Conservation (phyloP, 2,888 invertebrate species). For the Entomobrya proxima region DNA sequence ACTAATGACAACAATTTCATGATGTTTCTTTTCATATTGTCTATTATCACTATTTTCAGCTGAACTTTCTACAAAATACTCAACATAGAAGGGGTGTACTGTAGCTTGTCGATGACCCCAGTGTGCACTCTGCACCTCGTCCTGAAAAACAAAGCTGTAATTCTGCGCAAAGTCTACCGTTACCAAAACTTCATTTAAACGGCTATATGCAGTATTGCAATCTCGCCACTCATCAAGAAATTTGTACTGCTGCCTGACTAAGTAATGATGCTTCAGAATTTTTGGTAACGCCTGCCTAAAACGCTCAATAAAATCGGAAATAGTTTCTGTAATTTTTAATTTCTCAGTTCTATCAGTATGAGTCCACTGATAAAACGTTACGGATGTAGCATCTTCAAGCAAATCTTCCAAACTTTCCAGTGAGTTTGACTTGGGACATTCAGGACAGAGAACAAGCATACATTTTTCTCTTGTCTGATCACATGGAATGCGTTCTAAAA, state of each 20-base stretch:
- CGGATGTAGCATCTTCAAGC: background rate
- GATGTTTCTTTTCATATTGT: too few relatives aligned
- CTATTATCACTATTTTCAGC: too few relatives aligned
- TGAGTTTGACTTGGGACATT: background rate
- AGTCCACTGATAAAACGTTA: background rate
- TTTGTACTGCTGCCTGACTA: background rate
- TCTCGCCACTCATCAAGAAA: background rate
- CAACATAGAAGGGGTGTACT: background rate
- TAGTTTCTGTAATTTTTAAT: background rate
- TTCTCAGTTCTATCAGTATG: background rate
- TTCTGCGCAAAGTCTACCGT: background rate
- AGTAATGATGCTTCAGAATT: background rate
- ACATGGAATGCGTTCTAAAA: too few relatives aligned
- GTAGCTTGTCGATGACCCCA: background rate
- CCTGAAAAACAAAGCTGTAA: background rate
- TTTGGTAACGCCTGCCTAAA: background rate
- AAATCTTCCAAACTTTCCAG: too few relatives aligned
- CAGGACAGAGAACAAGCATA: background rate
- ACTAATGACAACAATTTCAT: background rate
- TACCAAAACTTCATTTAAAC: background rate
- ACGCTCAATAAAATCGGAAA: too few relatives aligned
- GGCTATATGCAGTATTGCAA: background rate
- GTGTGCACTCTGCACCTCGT: conserved; percentile 3
- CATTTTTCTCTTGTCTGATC: background rate
- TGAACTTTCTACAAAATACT: too few relatives aligned